Conservation (phyloP, 2,797 vertebrate species). For the Zenarchopterus dispar region DNA sequence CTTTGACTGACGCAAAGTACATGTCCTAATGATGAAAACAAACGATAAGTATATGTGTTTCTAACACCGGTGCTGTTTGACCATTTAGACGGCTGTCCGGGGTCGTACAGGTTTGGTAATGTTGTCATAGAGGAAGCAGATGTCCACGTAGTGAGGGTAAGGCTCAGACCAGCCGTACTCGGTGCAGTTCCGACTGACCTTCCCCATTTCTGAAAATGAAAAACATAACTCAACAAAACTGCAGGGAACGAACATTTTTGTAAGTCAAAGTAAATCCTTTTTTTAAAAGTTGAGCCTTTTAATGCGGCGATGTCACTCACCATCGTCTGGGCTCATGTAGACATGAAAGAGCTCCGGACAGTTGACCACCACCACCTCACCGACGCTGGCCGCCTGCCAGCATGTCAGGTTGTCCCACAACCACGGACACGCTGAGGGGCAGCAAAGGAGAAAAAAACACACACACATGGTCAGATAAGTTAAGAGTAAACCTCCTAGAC, state of each 20-base stretch:
- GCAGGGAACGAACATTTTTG: background rate
- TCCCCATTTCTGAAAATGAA: slow-evolving; percentile 78
- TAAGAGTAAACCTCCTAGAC: no score
- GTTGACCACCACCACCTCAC: slow-evolving; percentile 88
- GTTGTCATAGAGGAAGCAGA: slow-evolving; percentile 88
- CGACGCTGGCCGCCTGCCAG: slow-evolving; percentile 89
- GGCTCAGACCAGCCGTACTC: slow-evolving; percentile 94
- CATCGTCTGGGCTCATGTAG: slow-evolving; percentile 86
- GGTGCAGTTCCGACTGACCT: slow-evolving; percentile 93
- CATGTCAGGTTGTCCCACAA: slow-evolving; percentile 98
- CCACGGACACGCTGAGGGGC: slow-evolving; percentile 86
- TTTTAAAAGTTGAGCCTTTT: background rate
- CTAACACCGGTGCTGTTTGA: background rate
- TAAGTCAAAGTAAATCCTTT: background rate
- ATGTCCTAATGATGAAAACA: slow-evolving; percentile 80
- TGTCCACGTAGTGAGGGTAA: slow-evolving; percentile 92
- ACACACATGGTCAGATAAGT: no score
- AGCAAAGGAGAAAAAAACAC: slow-evolving; percentile 4
- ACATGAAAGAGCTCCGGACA: slow-evolving; percentile 90
- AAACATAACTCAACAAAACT: background rate
- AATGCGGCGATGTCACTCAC: slow-evolving; percentile 63
- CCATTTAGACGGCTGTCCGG: background rate
- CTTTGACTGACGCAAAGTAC: slow-evolving; percentile 93
- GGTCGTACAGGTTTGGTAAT: slow-evolving; percentile 78
- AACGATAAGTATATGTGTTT: background rate